Base-by-base conservation (phyloP, 2,797 vertebrate species). In the Melanotaenia maccullochi region DNA sequence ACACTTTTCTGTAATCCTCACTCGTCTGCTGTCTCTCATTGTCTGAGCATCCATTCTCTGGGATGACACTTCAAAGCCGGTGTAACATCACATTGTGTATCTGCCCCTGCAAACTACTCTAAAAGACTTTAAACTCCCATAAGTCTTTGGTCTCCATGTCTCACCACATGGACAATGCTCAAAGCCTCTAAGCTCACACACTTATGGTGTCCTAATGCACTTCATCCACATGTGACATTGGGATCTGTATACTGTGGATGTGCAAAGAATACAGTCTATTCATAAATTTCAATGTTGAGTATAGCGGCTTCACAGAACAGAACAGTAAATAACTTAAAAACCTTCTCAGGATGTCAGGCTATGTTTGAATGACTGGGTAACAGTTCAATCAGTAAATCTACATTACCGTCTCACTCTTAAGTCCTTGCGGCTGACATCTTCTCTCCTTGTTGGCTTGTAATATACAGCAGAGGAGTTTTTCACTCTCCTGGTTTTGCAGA, bases 1-100 rank as follows among this genome's bases (percentile, higher is more conserved):
- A 85, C 80, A 83, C 89, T 83, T 84, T 84, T 83, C 81, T 90
- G 83, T 93, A 93, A 93, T 93, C 92, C 91, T 82, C 71, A 73
- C 88, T 86, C 75, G 71, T 89, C 85, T 68, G 60, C 80, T 58
- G 73, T 81, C 78, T 86, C 80, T 91, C 82, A 89, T 92, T 93
- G 92, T 93, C 89, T 92, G 84, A 80, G 88, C 86, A 82, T 78
- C 85, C 72, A 78, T 90, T 92, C 85, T 88, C 83, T 82, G 77
- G 79, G 85, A 90, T 89, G 91, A 87, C 90, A 91, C 91, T 91
- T 93, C 82, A 92, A 93, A 93, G 92, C 85, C 5, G 47, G 71
- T 87, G 87, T 89, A 85, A 88, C 84, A 89, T 81, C 87, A 89
- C 80, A 86, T 89, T 91, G 89, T 91, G 82, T 92, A 74, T 89